A percentile compares a stretch with the other conserved stretches of the same genome.
Conservation (phyloP, 2,113 vertebrate genomes). For the Agelaius tricolor region DNA sequence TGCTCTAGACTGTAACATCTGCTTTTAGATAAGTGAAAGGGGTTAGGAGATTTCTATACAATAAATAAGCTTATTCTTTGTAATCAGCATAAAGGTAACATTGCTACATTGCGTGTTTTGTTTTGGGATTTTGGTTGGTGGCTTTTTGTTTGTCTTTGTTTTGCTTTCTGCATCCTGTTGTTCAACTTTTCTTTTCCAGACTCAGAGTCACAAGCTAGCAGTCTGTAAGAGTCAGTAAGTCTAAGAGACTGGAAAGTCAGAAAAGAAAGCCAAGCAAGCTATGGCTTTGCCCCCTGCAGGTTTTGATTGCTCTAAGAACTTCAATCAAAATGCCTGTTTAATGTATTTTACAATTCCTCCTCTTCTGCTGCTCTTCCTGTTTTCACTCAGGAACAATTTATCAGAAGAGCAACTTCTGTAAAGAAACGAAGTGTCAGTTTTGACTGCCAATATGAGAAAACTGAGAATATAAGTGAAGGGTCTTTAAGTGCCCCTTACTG, state of each 20-base stretch:
- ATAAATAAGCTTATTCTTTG: background rate
- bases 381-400: background rate
- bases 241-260: background rate
- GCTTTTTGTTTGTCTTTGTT: background rate
- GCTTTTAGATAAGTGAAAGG: background rate
- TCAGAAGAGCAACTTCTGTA: background rate
- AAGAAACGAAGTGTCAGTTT: background rate
- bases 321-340: background rate
- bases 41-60: background rate
- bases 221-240: background rate
- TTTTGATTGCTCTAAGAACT: background rate
- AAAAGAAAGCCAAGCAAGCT: background rate
- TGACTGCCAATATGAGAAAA: background rate
- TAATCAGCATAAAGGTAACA: background rate
- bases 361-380: background rate
- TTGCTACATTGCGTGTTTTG: background rate
- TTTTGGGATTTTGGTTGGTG: background rate
- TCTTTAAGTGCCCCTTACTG: background rate
- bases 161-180: background rate
- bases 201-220: background rate
- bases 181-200: background rate
- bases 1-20: background rate
- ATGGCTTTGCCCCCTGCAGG: background rate
- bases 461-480: background rate
- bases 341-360: background rate